Evolutionary conservation across 2,113 vertebrate species (phyloP).

Genomic region (Lamprologus ornatipinnis): DNA sequence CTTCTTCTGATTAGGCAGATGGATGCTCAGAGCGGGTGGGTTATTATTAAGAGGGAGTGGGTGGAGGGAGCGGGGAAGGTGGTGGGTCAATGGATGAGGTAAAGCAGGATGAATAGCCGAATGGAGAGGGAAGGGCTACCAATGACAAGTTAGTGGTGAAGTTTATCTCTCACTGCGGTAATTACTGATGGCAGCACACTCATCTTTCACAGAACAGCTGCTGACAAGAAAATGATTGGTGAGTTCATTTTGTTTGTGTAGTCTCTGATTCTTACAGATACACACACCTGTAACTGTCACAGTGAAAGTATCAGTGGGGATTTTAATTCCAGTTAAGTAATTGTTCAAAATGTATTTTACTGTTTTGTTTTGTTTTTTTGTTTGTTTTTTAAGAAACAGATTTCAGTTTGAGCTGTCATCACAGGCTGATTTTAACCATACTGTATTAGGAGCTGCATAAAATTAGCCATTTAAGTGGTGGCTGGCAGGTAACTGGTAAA

Average conservation of each 20-base stretch:
- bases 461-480: neutral
- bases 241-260: constrained; percentile 1
- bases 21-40: constrained; percentile 30
- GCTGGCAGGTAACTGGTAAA: neutral
- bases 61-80: neutral
- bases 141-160: constrained; percentile 37
- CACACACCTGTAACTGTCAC: neutral
- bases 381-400: neutral
- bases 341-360: neutral
- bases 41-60: constrained; percentile 39
- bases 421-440: neutral
- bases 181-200: constrained; percentile 34
- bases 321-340: neutral
- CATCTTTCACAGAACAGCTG: constrained; percentile 28
- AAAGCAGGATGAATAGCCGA: constrained; percentile 33
- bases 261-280: neutral
- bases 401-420: neutral
- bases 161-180: constrained; percentile 19
- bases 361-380: rapidly evolving
- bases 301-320: neutral
- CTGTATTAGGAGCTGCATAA: neutral
- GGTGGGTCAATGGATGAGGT: constrained; percentile 12
- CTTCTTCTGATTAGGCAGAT: constrained; percentile 29
- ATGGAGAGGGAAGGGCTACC: constrained; percentile 27
- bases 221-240: constrained; percentile 10